phyloP scores from a whole-genome alignment of 2,888 invertebrate species.

The Diaprepes abbreviatus region DNA sequence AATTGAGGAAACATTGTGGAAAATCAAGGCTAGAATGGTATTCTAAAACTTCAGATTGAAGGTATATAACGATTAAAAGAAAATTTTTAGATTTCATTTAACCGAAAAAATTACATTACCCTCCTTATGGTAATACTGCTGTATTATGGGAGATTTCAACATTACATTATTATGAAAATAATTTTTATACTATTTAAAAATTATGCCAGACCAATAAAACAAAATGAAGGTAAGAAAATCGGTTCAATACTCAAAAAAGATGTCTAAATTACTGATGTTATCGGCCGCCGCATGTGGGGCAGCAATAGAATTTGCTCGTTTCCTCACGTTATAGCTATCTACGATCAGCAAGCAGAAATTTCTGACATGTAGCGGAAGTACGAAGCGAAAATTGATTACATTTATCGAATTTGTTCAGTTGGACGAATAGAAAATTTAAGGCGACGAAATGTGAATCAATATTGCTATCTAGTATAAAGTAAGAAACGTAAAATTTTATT shows the following conservation, averaged over 20 bases:
- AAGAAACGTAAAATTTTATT: not conserved
- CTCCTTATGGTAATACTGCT: too few relatives aligned
- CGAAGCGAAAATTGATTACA: conserved; percentile 10
- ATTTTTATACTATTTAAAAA: not conserved
- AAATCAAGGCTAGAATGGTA: too few relatives aligned
- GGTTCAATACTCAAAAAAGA: not conserved
- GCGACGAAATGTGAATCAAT: not conserved
- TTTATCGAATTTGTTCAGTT: conserved; percentile 19
- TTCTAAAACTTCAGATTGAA: too few relatives aligned
- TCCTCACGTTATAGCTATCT: conserved; percentile 30
- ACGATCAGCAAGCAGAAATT: conserved; percentile 20
- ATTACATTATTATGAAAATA: too few relatives aligned
- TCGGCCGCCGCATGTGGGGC: conserved; percentile 7
- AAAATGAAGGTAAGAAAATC: not conserved
- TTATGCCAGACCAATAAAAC: not conserved
- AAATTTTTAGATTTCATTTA: too few relatives aligned
- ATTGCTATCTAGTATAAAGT: not conserved
- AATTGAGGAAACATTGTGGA: too few relatives aligned
- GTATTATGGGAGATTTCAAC: too few relatives aligned
- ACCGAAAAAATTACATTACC: too few relatives aligned
- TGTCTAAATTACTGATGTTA: conserved; percentile 11
- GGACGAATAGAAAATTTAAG: not conserved
- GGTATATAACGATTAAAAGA: too few relatives aligned
- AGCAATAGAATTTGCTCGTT: conserved; percentile 28
- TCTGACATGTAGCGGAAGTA: conserved; percentile 25